phyloP scores from a whole-genome alignment of 2,797 vertebrate genomes.

The Simalia tracyae region DNA sequence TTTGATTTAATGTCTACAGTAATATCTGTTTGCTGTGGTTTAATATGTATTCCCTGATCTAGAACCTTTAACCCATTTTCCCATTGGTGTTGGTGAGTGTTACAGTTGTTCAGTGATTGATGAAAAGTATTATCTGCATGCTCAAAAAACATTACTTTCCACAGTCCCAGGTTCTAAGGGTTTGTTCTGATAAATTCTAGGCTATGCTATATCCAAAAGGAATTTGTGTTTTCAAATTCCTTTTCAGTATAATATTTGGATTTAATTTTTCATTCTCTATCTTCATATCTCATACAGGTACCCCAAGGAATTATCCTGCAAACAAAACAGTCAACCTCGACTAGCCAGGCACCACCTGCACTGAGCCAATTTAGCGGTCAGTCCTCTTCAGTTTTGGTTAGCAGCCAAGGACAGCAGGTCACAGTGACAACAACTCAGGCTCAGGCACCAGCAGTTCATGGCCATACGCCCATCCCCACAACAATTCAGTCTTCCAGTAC shows the following conservation, averaged over 20 bases:
- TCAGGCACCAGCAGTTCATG: slow-evolving; percentile 42
- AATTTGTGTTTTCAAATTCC: neutral
- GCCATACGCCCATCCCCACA: slow-evolving; percentile 53
- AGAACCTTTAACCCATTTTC: neutral
- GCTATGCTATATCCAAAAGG: neutral
- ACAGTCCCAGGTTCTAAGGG: too few relatives aligned
- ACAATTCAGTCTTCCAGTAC: slow-evolving; percentile 44
- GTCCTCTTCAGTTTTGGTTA: slow-evolving; percentile 77
- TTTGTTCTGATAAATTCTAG: neutral
- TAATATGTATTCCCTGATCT: neutral
- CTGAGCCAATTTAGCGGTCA: slow-evolving; percentile 61
- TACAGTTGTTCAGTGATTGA: neutral
- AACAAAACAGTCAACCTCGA: slow-evolving; percentile 75
- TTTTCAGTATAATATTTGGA: neutral
- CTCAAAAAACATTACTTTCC: neutral
- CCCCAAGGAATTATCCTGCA: slow-evolving; percentile 87
- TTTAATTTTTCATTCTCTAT: neutral
- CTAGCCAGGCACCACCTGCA: slow-evolving; percentile 40
- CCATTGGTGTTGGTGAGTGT: neutral
- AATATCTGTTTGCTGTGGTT: neutral
- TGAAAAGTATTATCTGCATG: neutral
- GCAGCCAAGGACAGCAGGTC: slow-evolving; percentile 78
- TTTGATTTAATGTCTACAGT: neutral
- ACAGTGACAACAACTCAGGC: slow-evolving; percentile 62
- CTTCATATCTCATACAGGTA: slow-evolving; percentile 71